A percentile compares a stretch with the other conserved stretches of the same genome.
phyloP scores from a whole-genome alignment of 2,888 invertebrate species.

The Incurvaria masculella region DNA sequence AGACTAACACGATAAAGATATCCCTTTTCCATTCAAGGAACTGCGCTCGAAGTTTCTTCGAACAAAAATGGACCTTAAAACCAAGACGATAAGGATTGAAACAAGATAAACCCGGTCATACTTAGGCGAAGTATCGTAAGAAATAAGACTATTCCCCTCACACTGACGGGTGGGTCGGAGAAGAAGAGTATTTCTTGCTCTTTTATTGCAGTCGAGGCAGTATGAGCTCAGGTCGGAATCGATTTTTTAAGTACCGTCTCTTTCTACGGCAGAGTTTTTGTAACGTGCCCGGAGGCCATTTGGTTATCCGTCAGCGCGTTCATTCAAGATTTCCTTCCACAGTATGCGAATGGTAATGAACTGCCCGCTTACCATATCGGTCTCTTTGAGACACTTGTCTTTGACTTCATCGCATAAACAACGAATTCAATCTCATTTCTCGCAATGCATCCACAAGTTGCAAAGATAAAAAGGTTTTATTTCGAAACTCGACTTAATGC shows the following conservation, averaged over 20 bases:
- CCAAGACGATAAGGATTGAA: not conserved
- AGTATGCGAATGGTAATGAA: conserved; percentile 40
- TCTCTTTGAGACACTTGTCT: not conserved
- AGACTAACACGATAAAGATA: conserved; percentile 42
- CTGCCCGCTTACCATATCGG: conserved; percentile 12
- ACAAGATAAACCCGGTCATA: not conserved
- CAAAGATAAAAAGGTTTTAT: too few species aligned
- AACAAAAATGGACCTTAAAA: not conserved
- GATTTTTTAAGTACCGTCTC: conserved; percentile 44
- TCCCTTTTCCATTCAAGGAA: conserved; percentile 17
- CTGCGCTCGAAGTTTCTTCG: not conserved
- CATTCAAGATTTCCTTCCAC: conserved; percentile 44
- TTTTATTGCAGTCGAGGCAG: conserved; percentile 15
- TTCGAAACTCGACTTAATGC: too few species aligned
- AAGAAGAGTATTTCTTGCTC: not conserved
- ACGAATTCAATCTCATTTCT: too few species aligned
- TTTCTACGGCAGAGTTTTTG: conserved; percentile 44
- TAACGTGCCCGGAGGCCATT: conserved; percentile 31
- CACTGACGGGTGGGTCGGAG: not conserved
- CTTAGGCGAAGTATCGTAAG: not conserved
- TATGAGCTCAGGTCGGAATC: conserved; percentile 37
- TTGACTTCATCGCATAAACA: not conserved
- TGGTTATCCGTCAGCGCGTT: conserved; percentile 51
- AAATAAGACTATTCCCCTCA: not conserved
- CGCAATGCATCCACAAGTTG: too few species aligned